Percentiles rank a stretch among this genome's conserved stretches.
Conservation (phyloP, 2,113 vertebrate genomes). For the Varanus komodoensis region DNA sequence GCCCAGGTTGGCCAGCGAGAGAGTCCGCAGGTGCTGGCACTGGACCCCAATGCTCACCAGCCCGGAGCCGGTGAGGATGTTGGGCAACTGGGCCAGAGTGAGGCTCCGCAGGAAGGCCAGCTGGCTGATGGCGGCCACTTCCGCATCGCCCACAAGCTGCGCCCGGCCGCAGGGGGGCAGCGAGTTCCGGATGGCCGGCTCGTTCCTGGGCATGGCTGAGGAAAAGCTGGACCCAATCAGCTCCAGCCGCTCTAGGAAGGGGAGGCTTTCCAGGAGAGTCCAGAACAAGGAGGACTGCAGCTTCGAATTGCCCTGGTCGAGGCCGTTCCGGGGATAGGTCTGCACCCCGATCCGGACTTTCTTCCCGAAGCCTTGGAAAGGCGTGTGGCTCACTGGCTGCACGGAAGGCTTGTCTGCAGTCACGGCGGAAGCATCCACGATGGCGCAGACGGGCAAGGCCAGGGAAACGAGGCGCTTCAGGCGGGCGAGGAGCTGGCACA, state of each 20-base stretch:
- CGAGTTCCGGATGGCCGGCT: conserved; percentile 91
- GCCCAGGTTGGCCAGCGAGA: conserved; percentile 94
- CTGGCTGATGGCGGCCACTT: conserved; percentile 87
- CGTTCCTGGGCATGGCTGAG: conserved; percentile 91
- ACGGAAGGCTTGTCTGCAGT: conserved; percentile 55
- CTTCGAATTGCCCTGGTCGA: conserved; percentile 68
- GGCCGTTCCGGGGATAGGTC: conserved; percentile 65
- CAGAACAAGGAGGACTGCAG: conserved; percentile 78
- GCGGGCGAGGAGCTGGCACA: conserved; percentile 87
- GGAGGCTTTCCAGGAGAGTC: conserved; percentile 82
- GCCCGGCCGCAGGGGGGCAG: conserved; percentile 89
- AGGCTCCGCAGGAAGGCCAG: conserved; percentile 84
- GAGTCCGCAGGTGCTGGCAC: conserved; percentile 86
- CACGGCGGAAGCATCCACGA: conserved; percentile 74
- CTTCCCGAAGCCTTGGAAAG: conserved; percentile 86
- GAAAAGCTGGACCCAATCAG: conserved; percentile 93
- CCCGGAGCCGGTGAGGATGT: conserved; percentile 88
- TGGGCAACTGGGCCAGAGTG: conserved; percentile 93
- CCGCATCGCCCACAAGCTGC: conserved; percentile 83
- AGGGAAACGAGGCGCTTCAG: conserved; percentile 85
- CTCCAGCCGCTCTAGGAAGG: conserved; percentile 87
- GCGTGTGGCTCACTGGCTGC: conserved; percentile 56
- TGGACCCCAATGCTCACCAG: conserved; percentile 84
- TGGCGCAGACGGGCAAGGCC: conserved; percentile 89
- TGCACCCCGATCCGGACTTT: conserved; percentile 87